Evolutionary conservation across 2,113 vertebrate genomes (phyloP).

Genomic region (Crypturellus undulatus): DNA sequence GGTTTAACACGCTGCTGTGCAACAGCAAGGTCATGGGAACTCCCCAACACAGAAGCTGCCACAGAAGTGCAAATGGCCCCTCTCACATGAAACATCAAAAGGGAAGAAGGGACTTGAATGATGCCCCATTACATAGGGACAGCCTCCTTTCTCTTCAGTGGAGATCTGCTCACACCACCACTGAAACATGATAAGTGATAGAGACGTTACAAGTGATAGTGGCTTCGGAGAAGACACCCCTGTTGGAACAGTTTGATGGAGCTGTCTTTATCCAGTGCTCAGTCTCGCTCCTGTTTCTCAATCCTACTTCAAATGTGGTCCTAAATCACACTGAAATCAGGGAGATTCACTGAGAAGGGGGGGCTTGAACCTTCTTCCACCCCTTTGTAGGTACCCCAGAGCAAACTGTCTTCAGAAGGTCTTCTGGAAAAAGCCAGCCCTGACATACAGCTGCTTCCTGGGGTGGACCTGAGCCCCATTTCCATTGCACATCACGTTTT

Average conservation of each 20-base stretch:
- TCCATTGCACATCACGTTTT: neutral
- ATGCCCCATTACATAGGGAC: neutral
- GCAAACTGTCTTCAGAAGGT: neutral
- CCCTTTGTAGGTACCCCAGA: neutral
- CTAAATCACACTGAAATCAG: neutral
- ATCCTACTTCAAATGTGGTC: neutral
- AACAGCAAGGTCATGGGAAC: neutral
- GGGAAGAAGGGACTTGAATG: neutral
- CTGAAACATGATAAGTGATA: neutral
- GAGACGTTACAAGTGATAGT: neutral
- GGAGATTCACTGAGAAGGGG: neutral
- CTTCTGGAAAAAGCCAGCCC: neutral
- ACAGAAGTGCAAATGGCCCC: neutral
- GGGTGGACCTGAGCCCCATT: neutral
- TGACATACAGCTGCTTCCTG: too few relatives aligned
- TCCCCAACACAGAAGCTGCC: neutral
- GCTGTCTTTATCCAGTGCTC: neutral
- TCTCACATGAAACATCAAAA: neutral
- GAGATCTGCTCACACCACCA: neutral
- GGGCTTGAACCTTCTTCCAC: neutral
- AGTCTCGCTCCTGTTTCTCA: neutral
- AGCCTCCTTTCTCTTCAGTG: neutral
- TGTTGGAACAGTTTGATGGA: neutral
- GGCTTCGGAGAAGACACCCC: neutral
- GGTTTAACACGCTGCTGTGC: neutral